A percentile compares a stretch with the other conserved stretches of the same genome.
These are phyloP conservation scores for Toxonevra muliebris DNA, from an alignment of 2,888 invertebrate genomes.

Conservation along the genomic window DNA sequence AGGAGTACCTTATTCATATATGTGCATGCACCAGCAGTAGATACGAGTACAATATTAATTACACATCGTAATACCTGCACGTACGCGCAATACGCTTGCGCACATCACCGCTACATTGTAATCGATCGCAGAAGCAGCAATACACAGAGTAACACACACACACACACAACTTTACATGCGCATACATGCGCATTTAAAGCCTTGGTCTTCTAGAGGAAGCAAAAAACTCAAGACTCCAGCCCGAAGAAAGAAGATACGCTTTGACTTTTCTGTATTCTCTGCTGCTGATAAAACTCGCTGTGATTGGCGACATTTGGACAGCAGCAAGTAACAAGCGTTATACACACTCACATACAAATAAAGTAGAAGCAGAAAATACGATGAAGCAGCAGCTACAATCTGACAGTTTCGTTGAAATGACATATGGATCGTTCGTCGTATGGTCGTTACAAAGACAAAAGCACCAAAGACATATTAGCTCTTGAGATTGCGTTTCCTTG, in stretches of 20 bases:
- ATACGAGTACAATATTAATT: constrained; percentile 31
- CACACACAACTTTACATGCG: no score
- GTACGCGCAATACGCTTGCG: constrained; percentile 32
- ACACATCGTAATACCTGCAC: constrained; percentile 31
- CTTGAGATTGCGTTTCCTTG: no score
- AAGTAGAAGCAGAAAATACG: constrained; percentile 8
- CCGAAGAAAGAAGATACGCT: no score
- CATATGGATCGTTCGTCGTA: constrained; percentile 18
- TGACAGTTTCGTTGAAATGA: constrained; percentile 24
- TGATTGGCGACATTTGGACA: constrained; percentile 35
- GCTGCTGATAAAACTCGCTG: constrained; percentile 16
- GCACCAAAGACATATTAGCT: no score
- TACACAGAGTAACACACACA: no score
- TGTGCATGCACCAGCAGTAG: no score
- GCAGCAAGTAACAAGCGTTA: constrained; percentile 2
- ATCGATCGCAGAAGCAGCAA: no score
- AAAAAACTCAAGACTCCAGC: no score
- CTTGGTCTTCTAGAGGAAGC: no score
- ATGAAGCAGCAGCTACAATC: constrained; percentile 16
- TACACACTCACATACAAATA: neutral
- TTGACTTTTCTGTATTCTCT: constrained; percentile 1
- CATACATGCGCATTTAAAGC: no score
- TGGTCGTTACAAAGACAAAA: no score
- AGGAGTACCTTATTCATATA: no score
- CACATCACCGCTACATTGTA: neutral